Evolutionary conservation across 2,113 vertebrate genomes (phyloP).

Genomic region (Coregonus clupeaformis): DNA sequence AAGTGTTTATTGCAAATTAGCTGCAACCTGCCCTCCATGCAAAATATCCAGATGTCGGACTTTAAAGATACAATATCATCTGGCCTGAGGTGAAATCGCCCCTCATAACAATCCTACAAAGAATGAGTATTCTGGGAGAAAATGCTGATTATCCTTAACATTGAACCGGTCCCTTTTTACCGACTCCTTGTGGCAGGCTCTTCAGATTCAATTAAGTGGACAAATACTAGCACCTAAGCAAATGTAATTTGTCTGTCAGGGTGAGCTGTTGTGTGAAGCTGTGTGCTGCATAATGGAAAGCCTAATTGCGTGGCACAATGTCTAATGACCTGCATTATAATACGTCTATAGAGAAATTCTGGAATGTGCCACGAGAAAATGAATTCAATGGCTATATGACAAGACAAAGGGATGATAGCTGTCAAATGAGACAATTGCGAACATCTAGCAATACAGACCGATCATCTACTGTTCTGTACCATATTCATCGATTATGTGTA

Average conservation of each 20-base stretch:
- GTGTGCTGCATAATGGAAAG: slow-evolving; percentile 19
- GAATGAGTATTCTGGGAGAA: background rate
- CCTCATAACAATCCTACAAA: background rate
- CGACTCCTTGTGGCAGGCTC: slow-evolving; percentile 16
- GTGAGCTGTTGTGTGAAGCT: slow-evolving; percentile 13
- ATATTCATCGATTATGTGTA: too few relatives aligned
- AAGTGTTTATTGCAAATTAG: too few relatives aligned
- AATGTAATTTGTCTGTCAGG: slow-evolving; percentile 26
- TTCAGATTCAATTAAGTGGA: slow-evolving; percentile 28
- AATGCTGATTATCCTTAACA: background rate
- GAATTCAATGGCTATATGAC: too few relatives aligned
- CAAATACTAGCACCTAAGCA: slow-evolving; percentile 8
- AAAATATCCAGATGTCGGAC: background rate
- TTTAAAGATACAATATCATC: background rate
- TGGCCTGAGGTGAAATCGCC: background rate
- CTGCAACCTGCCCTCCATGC: too few relatives aligned
- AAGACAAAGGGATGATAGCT: too few relatives aligned
- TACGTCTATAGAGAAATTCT: background rate
- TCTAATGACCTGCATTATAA: background rate
- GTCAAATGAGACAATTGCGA: too few relatives aligned
- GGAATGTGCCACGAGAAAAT: background rate
- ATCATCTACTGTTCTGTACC: too few relatives aligned
- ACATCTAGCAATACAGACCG: too few relatives aligned
- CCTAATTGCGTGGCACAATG: slow-evolving; percentile 23
- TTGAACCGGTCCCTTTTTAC: slow-evolving; percentile 16